Evolutionary conservation across 2,113 vertebrate species (phyloP), one percentile per base, ranked within the genome.

Genomic region (Regulus satrapa): DNA sequence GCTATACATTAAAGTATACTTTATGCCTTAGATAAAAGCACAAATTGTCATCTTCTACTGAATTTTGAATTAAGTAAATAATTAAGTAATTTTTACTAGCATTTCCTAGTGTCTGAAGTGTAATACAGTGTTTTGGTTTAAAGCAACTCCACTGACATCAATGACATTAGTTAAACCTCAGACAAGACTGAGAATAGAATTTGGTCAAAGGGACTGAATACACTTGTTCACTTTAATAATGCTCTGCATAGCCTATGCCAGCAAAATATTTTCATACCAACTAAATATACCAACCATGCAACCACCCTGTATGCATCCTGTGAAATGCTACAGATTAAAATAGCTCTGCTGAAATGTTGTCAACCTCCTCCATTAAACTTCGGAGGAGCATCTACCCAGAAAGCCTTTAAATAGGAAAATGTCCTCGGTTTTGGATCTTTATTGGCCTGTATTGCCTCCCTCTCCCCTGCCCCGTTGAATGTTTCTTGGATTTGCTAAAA

Each of bases 321-420:
- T 81, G 76, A 43, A 84, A 81, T 81, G 34, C 28, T 77, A 58
- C 43, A 66, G 46, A 58, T 76, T 71, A 62, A 81, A 86, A 77
- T 80, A 89, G 18, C 43, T 83, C 32, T 85, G 64, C 73, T 86
- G 82, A 66, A 73, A 40, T 80, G 5, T 94, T 74, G 81, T 72
- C 52, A 64, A 26, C 45, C 21, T 63, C 48, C 48, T 88, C 16
- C n/a, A 34, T 78, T 94, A 64, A 55, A 78, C n/a, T 19, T 62
- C 28, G 31, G 23, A 18, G 19, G 12, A 56, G 3, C 31, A 63
- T 71, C 45, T 72, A 32, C 32, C 28, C 18, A 45, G 59, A 69
- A 94, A 54, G 26, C 10, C 23, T 94, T 59, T 83, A 56, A 72
- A 55, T 36, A 84, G 43, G 64, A 89, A 77, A 78, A 48, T 38